phyloP scores from a whole-genome alignment of 2,797 vertebrate genomes.

The Arctocebus calabarensis region DNA sequence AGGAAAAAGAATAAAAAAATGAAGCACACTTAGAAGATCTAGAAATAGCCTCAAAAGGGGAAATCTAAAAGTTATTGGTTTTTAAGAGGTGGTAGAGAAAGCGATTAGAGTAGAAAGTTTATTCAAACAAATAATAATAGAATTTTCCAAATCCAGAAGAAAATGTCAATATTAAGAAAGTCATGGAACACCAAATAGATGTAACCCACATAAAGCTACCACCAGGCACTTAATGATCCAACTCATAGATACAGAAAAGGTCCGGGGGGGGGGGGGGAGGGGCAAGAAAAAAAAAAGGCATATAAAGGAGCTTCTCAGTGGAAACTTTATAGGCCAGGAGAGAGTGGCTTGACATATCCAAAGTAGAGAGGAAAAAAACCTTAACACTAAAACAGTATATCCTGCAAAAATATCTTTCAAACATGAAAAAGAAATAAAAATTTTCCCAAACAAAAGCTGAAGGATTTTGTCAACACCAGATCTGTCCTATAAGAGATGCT shows the following conservation, averaged over 20 bases:
- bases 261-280: too few relatives aligned
- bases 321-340: neutral
- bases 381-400: too few relatives aligned
- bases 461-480: too few relatives aligned
- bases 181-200: neutral
- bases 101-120: neutral
- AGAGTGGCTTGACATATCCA: neutral
- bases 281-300: neutral
- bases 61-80: neutral
- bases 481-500: too few relatives aligned
- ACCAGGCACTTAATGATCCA: neutral
- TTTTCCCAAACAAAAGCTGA: too few relatives aligned
- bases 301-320: neutral
- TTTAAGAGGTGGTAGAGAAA: neutral
- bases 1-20: neutral
- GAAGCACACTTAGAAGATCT: neutral
- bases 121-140: neutral
- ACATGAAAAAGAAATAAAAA: too few relatives aligned
- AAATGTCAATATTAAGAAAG: neutral
- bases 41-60: neutral
- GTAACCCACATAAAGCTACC: neutral
- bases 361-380: neutral
- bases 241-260: neutral
- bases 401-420: too few relatives aligned
- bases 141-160: neutral